Evolutionary conservation across 2,888 invertebrate genomes (phyloP), one percentile per base, ranked within the genome.

Genomic region (Morpho achilles): DNA sequence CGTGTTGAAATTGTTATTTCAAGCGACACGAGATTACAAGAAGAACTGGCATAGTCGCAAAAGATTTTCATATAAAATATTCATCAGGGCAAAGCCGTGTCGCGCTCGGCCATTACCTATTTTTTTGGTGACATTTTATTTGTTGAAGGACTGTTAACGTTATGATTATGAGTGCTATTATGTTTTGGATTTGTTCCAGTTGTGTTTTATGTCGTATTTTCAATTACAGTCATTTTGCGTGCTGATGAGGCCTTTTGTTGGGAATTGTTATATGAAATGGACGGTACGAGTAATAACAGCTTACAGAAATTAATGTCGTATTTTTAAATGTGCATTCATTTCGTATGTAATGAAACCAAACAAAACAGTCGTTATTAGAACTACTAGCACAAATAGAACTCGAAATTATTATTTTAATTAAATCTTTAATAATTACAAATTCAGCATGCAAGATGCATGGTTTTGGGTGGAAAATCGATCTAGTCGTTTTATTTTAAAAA

Each of bases 11-110:
- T 75, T 77, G 75, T 77, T 75, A 78, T 82, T 77, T 77, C 74
- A 46, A 41, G 8, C 10, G 72, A 71, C 69, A 70, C 46, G 51
- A 58, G 57, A 65, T 61, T 59, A 59, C 56, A 75, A 69, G 64
- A 70, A 67, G 65, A 69, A 68, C 67, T 64, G 67, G 65, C 66
- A 62, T 66, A 69, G 61, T 65, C 64, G 67, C 67, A 68, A 63
- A 69, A 67, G 70, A 68, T 79, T 78, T 74, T 53, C 23, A 69
- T 76, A 76, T 82, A 76, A 79, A 84, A 78, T 81, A 83, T 83
- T 83, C 80, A 81, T 73, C 73, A 73, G 69, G 68, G 67, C 64
- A 69, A 71, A 72, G 74, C 70, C 72, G 63, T 60, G 71, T 74
- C 67, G 66, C 66, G 73, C 72, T 72, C 72, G 54, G 64, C 70